Base-by-base conservation (phyloP, 2,113 vertebrate genomes). In the Psittacara wagleri region DNA sequence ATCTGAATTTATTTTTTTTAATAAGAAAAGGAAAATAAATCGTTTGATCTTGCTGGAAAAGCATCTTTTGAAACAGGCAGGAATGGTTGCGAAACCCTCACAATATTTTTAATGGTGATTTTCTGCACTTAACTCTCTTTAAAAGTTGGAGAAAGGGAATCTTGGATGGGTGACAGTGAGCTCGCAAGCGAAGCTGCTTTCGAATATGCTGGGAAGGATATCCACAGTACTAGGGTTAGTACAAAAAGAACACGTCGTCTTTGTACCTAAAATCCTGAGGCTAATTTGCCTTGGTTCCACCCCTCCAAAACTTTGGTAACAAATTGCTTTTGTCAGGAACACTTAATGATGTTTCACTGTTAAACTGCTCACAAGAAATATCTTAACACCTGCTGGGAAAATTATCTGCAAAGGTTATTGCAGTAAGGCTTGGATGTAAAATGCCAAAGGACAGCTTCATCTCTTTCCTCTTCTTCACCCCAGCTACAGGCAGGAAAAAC, bases 311-410 rank as follows among this genome's bases (percentile, higher is more conserved):
- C 25, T 83, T 96, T 97, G 92, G 90, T 92, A 96, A 94, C 86
- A 87, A 95, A 97, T 97, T 84, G 67, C 74, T 97, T 96, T 95
- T 95, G 88, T 96, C n/a, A 61, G 91, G 85, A 94, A 90, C 61
- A 83, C 52, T 79, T 87, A 84, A 92, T 90, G 91, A 94, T 88
- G 66, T 86, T 97, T 96, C 92, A 83, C 76, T 86, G 87, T 83
- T 95, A 96, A 98, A 97, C 93, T 68, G 78, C 86, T 95, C 94
- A 57, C 78, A 80, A 91, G 88, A 94, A 95, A 94, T 91, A 95
- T 88, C 95, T 95, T 94, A 92, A 96, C 85, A 95, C 94, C 90
- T 95, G 86, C 96, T 96, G 89, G 86, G 95, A 95, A 98, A 97
- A 98, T 97, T 75, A 94, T 95, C 96, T 69, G 24, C 69, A 97